Percentiles rank a stretch among this genome's conserved stretches.
These are phyloP conservation scores for Drosophila borborema DNA, from an alignment of 2,888 invertebrate species.

Conservation along the genomic window DNA sequence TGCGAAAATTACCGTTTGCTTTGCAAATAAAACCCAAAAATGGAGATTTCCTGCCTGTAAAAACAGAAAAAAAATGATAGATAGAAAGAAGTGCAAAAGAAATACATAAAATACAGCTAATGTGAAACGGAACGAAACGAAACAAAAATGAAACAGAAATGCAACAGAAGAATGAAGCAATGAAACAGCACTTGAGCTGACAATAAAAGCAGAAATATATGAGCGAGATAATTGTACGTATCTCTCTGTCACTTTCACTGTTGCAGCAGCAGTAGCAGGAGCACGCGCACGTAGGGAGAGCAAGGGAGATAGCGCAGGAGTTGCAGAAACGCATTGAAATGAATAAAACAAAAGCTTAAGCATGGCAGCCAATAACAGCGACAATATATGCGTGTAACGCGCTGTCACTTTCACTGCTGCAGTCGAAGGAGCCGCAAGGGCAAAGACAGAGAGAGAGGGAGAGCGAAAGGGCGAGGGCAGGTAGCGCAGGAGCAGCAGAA, in stretches of 20 bases:
- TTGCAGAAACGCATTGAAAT: conserved; percentile 7
- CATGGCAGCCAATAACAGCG: not conserved
- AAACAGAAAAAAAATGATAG: conserved; percentile 77
- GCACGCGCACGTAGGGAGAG: not conserved
- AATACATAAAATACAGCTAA: conserved; percentile 28
- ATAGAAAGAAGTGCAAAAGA: conserved; percentile 63
- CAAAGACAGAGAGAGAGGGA: not conserved
- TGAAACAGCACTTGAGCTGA: conserved; percentile 3
- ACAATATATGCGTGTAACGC: not conserved
- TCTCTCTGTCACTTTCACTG: conserved; percentile 80
- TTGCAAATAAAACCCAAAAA: conserved; percentile 85
- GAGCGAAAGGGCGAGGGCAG: not conserved
- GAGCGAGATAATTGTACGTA: conserved; percentile 14
- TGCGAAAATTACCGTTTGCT: conserved; percentile 83
- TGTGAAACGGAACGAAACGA: conserved; percentile 27
- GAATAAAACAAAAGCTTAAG: conserved; percentile 8
- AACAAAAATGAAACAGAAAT: conserved; percentile 18
- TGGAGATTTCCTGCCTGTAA: conserved; percentile 84
- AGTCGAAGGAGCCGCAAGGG: not conserved
- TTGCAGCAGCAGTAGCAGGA: not conserved
- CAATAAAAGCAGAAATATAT: not conserved
- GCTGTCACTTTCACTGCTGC: conserved; percentile 16
- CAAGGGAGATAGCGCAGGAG: not conserved
- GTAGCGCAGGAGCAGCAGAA: conserved; percentile 49
- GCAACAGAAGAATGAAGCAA: not conserved